A percentile compares a stretch with the other conserved stretches of the same genome.
Conservation (phyloP, 2,113 vertebrate species). For the Miniopterus natalensis region DNA sequence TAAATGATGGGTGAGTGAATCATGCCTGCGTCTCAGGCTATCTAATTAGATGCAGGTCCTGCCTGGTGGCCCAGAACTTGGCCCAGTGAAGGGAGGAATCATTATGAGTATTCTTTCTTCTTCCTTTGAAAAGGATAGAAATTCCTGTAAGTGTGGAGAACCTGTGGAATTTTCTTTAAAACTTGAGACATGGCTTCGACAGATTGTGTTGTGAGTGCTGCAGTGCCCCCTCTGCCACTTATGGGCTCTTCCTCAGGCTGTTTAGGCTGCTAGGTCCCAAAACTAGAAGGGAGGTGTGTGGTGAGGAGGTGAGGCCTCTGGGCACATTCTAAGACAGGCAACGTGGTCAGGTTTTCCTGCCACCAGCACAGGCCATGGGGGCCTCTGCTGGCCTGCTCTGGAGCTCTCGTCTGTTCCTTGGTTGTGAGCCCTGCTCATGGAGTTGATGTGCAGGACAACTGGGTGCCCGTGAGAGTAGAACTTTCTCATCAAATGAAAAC, state of each 20-base stretch:
- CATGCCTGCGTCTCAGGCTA: neutral
- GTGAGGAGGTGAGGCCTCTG: neutral
- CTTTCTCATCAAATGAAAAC: neutral
- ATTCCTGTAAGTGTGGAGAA: constrained; percentile 14
- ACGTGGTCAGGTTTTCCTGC: neutral
- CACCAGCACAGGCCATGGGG: neutral
- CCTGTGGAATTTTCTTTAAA: constrained; percentile 33
- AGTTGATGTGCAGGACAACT: neutral
- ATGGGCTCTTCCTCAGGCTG: neutral
- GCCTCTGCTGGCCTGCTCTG: neutral
- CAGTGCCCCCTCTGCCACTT: neutral
- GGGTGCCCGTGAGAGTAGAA: neutral
- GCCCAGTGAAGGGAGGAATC: constrained; percentile 2
- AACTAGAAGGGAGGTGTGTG: neutral
- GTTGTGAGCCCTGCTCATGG: neutral
- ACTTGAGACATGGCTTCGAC: neutral
- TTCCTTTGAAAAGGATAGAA: constrained; percentile 11
- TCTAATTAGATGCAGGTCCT: constrained; percentile 66
- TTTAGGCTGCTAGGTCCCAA: neutral
- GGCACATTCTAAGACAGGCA: neutral
- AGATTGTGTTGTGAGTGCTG: neutral
- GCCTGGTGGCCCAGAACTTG: constrained; percentile 37
- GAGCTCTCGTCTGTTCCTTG: neutral
- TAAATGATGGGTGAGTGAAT: constrained; percentile 62
- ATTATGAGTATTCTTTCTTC: neutral